Conservation (phyloP, 2,797 vertebrate genomes). For the Graptemys geographica region DNA sequence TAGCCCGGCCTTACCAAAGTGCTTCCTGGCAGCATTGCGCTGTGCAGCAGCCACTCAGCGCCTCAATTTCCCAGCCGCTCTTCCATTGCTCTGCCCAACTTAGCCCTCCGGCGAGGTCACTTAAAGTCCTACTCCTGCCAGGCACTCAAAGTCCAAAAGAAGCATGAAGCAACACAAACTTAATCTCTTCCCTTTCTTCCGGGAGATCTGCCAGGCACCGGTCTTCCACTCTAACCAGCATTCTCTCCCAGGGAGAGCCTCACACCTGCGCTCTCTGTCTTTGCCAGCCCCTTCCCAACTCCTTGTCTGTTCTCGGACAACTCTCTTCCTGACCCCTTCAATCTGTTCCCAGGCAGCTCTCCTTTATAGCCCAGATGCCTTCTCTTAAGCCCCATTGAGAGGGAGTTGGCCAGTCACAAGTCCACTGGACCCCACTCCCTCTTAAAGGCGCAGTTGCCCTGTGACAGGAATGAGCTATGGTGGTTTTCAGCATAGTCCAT, state of each 20-base stretch:
- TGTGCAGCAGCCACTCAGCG: neutral
- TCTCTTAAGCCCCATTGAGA: neutral
- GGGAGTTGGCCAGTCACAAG: neutral
- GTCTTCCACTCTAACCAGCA: neutral
- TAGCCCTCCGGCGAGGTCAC: neutral
- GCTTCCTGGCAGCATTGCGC: no score
- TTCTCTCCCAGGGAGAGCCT: neutral
- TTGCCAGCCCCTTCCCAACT: neutral
- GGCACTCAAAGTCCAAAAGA: neutral
- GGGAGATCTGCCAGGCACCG: no score
- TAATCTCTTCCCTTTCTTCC: neutral
- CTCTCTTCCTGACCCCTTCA: neutral
- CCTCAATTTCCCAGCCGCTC: neutral
- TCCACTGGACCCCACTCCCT: neutral
- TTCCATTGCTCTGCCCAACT: neutral
- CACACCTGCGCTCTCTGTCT: neutral
- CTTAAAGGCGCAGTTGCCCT: neutral
- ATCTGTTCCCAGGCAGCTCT: neutral
- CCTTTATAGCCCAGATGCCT: neutral
- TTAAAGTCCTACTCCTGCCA: neutral
- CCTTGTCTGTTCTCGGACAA: neutral
- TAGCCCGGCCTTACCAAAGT: no score
- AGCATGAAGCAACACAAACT: neutral
- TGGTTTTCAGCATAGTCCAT: neutral
- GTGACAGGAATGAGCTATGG: rapidly evolving